A percentile compares a stretch with the other conserved stretches of the same genome.
These are phyloP conservation scores for Drosophila ambigua DNA, from an alignment of 1,140 invertebrate genomes.

Conservation along the genomic window DNA sequence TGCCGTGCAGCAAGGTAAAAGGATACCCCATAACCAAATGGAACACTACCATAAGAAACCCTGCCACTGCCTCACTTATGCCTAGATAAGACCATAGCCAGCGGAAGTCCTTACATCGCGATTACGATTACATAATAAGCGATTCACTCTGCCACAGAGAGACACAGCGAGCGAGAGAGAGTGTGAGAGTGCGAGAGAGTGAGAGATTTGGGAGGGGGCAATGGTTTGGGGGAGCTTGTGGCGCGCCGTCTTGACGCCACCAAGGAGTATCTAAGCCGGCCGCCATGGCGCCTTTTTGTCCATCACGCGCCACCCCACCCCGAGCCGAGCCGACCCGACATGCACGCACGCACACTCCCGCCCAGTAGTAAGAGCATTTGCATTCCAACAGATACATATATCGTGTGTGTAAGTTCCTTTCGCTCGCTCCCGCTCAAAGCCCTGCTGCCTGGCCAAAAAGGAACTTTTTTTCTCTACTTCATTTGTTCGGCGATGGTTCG, in stretches of 20 bases:
- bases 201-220: not conserved
- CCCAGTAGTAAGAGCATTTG: conserved; percentile 27
- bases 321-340: no score
- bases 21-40: conserved; percentile 5
- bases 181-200: conserved; percentile 1
- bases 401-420: conserved; percentile 23
- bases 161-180: not conserved
- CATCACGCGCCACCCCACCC: not conserved
- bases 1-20: conserved; percentile 76
- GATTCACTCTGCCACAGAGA: conserved; percentile 20
- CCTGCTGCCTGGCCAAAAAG: not conserved
- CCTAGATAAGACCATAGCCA: conserved; percentile 6
- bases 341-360: not conserved
- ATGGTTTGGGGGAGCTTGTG: conserved; percentile 21
- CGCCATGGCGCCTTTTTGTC: conserved; percentile 70
- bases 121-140: conserved; percentile 71
- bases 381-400: conserved; percentile 44
- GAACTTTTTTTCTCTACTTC: conserved; percentile 47
- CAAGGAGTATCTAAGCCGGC: conserved; percentile 49
- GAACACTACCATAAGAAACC: no score
- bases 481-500: conserved; percentile 13
- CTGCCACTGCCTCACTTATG: no score
- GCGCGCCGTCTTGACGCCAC: conserved; percentile 47
- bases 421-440: not conserved
- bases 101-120: conserved; percentile 37